Percentiles rank a stretch among this genome's conserved stretches.
These are phyloP conservation scores for Chrysotoxum bicinctum DNA, from an alignment of 2,888 invertebrate species.

Conservation along the genomic window DNA sequence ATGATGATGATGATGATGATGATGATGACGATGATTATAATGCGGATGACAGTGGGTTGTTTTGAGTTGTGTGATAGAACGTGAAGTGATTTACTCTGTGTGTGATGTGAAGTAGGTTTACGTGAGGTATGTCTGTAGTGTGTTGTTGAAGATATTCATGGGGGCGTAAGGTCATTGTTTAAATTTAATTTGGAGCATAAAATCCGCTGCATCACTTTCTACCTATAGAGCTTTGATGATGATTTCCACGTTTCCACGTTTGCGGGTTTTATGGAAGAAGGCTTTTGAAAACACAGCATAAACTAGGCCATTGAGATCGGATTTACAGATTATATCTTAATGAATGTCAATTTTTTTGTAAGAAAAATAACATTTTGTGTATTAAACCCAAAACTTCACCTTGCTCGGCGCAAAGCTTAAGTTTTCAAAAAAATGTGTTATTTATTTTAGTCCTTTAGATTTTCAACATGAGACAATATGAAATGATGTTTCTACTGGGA, in stretches of 20 bases:
- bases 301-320: not conserved
- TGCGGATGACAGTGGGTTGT: constrained; percentile 50
- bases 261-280: constrained; percentile 4
- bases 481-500: no score
- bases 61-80: constrained; percentile 33
- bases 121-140: not conserved
- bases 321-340: not conserved
- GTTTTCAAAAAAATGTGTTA: no score
- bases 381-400: no score
- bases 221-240: constrained; percentile 8
- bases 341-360: not conserved
- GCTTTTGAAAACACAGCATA: not conserved
- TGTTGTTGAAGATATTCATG: not conserved
- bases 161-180: constrained; percentile 47
- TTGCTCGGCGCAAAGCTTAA: no score
- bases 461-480: no score
- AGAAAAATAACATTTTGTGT: no score
- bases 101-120: constrained; percentile 7
- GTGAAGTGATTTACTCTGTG: constrained; percentile 49
- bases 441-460: no score
- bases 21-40: constrained; percentile 48
- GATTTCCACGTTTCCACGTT: constrained; percentile 27
- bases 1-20: constrained; percentile 38
- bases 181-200: constrained; percentile 62
- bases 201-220: constrained; percentile 50